Conservation (phyloP, 2,888 invertebrate species). For the Melieria omissa region DNA sequence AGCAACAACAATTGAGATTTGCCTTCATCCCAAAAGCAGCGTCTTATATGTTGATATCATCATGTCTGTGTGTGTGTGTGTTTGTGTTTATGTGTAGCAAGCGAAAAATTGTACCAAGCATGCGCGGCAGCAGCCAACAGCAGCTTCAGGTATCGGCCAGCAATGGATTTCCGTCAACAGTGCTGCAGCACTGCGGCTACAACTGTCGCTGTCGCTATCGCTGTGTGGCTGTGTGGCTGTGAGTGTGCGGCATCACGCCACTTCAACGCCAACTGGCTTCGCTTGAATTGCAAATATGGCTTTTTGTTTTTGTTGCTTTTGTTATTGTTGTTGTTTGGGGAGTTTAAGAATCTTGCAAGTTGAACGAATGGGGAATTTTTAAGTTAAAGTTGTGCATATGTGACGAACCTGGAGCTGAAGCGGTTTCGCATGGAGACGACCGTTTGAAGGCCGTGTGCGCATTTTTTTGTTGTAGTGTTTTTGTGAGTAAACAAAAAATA, state of each 20-base stretch:
- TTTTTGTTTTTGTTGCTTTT: not conserved
- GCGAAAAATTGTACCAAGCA: too few species aligned
- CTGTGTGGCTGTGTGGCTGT: not conserved
- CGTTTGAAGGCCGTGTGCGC: constrained; percentile 7
- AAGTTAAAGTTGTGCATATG: not conserved
- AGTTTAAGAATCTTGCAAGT: too few species aligned
- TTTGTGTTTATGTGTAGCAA: not conserved
- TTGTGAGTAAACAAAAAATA: too few species aligned
- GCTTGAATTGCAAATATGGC: not conserved
- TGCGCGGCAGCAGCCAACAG: too few species aligned
- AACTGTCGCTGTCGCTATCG: not conserved
- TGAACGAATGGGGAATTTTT: not conserved
- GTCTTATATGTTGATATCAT: not conserved
- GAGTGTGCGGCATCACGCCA: constrained; percentile 13
- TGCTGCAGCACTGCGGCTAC: not conserved
- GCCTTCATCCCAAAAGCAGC: too few species aligned
- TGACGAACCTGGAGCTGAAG: too few species aligned
- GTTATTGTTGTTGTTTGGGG: too few species aligned
- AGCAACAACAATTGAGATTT: too few species aligned
- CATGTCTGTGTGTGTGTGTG: not conserved
- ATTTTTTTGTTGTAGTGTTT: not conserved
- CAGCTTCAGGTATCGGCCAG: too few species aligned
- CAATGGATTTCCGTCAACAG: constrained; percentile 1
- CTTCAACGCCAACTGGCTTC: not conserved
- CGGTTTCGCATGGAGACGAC: not conserved